phyloP scores from a whole-genome alignment of 2,797 vertebrate species.

The Urophycis tenuis region DNA sequence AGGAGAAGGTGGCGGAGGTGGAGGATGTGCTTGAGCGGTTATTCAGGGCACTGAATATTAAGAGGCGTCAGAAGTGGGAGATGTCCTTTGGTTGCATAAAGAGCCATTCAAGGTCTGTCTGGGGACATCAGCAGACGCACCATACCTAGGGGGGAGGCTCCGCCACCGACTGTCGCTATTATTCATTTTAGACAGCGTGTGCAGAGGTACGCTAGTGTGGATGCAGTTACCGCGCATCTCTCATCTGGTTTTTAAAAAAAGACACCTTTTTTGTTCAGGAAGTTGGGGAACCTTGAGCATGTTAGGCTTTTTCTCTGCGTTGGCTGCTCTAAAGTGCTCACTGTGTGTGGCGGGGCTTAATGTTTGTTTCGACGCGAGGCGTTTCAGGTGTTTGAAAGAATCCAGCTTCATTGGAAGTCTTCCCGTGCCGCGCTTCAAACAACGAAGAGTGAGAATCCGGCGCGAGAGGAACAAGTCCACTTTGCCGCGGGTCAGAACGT shows the following conservation, averaged over 20 bases:
- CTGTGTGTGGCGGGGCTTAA: background rate
- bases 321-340: background rate
- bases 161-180: conserved; percentile 26
- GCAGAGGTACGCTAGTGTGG: background rate
- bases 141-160: conserved; percentile 6
- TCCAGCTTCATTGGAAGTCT: background rate
- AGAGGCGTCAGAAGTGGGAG: conserved; percentile 33
- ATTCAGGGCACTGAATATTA: conserved; percentile 55
- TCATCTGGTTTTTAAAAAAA: no score
- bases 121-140: conserved; percentile 20
- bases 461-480: background rate
- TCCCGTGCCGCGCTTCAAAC: background rate
- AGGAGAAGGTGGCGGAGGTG: conserved; percentile 39
- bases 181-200: conserved; percentile 28
- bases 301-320: background rate
- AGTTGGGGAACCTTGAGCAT: background rate
- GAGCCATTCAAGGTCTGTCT: conserved; percentile 25
- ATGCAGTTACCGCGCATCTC: background rate
- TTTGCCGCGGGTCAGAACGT: background rate
- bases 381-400: background rate
- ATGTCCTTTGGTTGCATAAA: conserved; percentile 40
- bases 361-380: background rate
- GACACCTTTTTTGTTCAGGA: no score
- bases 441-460: background rate
- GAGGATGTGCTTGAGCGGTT: conserved; percentile 47